Evolutionary conservation across 2,888 invertebrate species (phyloP), one percentile per base, ranked within the genome.

Genomic region (Phyllotreta cruciferae): DNA sequence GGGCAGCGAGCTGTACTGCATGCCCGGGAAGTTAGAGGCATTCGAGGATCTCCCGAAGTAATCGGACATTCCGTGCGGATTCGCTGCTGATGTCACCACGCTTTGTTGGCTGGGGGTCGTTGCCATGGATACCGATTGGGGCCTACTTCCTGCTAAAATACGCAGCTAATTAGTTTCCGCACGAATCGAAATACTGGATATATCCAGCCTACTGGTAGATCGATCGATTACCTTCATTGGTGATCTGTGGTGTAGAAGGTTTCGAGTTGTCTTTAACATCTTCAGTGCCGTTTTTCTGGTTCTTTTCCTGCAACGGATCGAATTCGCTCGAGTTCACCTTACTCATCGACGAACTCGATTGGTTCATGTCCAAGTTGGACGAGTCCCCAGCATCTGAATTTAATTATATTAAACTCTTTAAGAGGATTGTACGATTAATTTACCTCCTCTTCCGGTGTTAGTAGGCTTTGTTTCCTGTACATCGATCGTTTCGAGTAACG

Each of bases 401-500:
- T 9, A 24, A 56, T 41, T 13, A 6, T 35, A 9, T 35, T 39
- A 52, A 52, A 11, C 14, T 39, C 24, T 44, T 9, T 39, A 35
- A 34, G 38, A 41, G 56, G 42, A 34, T 35, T 6, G 3, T 39
- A 38, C 9, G 14, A 39, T 34, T 57, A 62, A 60, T 35, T 61
- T 70, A 75, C 74, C 74, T 67, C 69, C 68, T 58, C 66, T 66
- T 38, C 62, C 56, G 47, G 66, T 63, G 49, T 66, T 64, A 14
- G 67, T 61, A 47, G 64, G 57, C 45, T 65, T 69, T 63, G 57
- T 68, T 60, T 71, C 73, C 54, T 66, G 65, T 60, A 68, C 68
- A 74, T 86, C 86, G 54, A 88, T 77, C 13, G 81, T 78, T 75
- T 88, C 88, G 68, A 89, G 77, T 56, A 88, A 73, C 62, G 81